phyloP scores from a whole-genome alignment of 2,888 invertebrate genomes.

The Argynnis bischoffii region DNA sequence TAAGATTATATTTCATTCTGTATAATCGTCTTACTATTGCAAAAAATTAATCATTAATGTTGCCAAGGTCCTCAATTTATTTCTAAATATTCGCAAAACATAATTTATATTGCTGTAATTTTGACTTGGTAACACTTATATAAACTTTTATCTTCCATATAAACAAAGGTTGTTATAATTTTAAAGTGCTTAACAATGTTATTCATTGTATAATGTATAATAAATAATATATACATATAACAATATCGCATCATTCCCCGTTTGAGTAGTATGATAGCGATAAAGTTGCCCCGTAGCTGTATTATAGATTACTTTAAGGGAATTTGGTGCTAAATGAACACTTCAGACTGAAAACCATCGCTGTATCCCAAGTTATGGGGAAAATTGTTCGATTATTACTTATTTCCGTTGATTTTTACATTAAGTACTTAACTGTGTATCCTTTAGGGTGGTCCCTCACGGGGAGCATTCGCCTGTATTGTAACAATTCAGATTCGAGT shows the following conservation, averaged over 20 bases:
- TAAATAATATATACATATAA: constrained; percentile 8
- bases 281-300: constrained; percentile 54
- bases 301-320: constrained; percentile 56
- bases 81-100: too few species aligned
- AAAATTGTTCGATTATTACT: neutral
- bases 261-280: constrained; percentile 67
- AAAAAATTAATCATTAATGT: too few species aligned
- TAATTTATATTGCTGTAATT: too few species aligned
- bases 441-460: too few species aligned
- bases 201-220: constrained; percentile 9
- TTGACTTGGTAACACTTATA: too few species aligned
- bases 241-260: constrained; percentile 74
- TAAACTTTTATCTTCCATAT: too few species aligned
- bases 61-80: too few species aligned
- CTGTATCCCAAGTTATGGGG: constrained; percentile 52
- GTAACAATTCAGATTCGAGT: too few species aligned
- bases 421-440: too few species aligned
- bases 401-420: too few species aligned
- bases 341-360: constrained; percentile 65
- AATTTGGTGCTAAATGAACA: constrained; percentile 71
- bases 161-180: constrained; percentile 12
- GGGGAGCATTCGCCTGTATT: too few species aligned
- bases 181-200: neutral
- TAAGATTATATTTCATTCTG: neutral
- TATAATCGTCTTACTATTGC: too few species aligned